phyloP scores from a whole-genome alignment of 2,888 invertebrate genomes.

The Achlya flavicornis region DNA sequence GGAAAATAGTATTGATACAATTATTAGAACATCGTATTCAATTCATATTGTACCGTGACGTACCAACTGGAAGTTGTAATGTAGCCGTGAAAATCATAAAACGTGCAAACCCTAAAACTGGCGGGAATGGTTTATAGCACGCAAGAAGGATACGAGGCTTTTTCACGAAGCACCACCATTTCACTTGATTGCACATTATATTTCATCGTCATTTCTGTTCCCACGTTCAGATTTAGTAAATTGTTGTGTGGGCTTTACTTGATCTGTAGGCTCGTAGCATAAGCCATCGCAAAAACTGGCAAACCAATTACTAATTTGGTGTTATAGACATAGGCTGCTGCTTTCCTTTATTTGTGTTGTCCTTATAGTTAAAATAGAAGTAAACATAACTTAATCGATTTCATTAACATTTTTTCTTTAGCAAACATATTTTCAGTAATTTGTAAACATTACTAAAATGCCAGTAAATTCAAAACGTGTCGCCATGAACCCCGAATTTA shows the following conservation, averaged over 20 bases:
- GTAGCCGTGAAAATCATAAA: constrained; percentile 62
- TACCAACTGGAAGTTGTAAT: constrained; percentile 51
- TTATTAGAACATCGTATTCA: constrained; percentile 1
- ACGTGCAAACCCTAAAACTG: constrained; percentile 61
- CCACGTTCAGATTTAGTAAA: constrained; percentile 29
- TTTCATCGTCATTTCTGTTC: constrained; percentile 50
- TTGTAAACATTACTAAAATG: background rate
- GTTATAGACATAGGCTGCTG: background rate
- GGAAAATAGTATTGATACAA: background rate
- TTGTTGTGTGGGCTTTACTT: constrained; percentile 17
- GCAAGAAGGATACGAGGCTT: constrained; percentile 62
- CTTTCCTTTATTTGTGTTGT: no score
- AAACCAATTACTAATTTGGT: constrained; percentile 1
- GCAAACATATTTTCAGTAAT: background rate
- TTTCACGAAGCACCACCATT: constrained; percentile 59
- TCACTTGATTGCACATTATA: constrained; percentile 71
- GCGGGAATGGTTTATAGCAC: constrained; percentile 67
- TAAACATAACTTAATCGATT: no score
- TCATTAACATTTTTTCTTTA: no score
- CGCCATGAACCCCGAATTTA: constrained; percentile 37
- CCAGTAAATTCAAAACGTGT: constrained; percentile 33
- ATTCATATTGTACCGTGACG: constrained; percentile 32
- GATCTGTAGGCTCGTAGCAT: background rate
- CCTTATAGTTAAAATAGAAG: no score
- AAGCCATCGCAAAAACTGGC: background rate